These are phyloP conservation scores for Chlorodrepanis virens DNA, from an alignment of 2,113 vertebrate species.

Conservation along the genomic window DNA sequence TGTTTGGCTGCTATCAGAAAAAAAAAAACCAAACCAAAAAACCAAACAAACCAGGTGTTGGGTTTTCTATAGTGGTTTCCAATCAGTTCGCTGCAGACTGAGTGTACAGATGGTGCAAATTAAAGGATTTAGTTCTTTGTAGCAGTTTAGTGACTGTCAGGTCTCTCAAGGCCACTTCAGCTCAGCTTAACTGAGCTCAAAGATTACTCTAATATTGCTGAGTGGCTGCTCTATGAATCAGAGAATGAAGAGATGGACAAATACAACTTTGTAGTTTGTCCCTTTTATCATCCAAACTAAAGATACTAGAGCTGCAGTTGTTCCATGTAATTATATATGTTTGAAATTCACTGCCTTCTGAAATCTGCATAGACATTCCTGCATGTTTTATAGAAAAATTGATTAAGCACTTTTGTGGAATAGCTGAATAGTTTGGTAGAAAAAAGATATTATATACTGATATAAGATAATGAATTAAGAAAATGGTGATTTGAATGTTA, in stretches of 20 bases:
- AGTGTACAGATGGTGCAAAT: neutral
- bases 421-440: neutral
- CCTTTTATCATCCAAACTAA: neutral
- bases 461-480: neutral
- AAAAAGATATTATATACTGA: neutral
- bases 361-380: neutral
- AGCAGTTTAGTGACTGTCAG: neutral
- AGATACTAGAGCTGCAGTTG: neutral
- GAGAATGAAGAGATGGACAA: neutral
- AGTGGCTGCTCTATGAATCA: neutral
- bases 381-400: neutral
- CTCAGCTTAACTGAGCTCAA: neutral
- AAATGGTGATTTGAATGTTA: neutral
- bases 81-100: neutral
- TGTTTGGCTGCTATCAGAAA: neutral
- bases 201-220: neutral
- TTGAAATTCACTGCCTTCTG: neutral
- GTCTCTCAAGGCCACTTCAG: neutral
- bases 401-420: neutral
- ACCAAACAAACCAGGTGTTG: neutral
- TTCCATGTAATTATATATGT: neutral
- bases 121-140: neutral
- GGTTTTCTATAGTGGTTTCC: neutral
- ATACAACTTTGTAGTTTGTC: neutral
- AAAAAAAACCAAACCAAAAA: neutral